Evolutionary conservation across 23 tunicate species (phyloP), one percentile per base, ranked within the genome.

Genomic region (Halocynthia aurantium): DNA sequence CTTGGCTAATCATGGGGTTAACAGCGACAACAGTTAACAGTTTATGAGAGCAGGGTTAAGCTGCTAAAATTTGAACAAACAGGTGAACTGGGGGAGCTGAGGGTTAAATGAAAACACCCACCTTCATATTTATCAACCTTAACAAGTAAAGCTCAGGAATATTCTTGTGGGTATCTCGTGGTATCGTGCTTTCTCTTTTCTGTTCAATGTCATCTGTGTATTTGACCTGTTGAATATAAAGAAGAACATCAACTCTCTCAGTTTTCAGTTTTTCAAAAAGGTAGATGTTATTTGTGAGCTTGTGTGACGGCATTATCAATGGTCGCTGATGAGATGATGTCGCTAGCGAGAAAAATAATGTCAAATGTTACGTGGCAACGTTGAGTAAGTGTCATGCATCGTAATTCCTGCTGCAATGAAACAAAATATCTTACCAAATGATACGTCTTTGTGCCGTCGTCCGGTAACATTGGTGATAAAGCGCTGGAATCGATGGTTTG

Each of bases 51-150:
- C 44, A 31, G 44, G 44, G 44, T 31, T 4, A 31, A 31, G 1
- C 44, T 31, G 44, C 44, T 4, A 4, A 31, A 31, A 31, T 31
- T 31, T 31, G 44, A 31, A 31, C 4, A 4, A 31, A 31, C 44
- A 31, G 44, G 44, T 31, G 44, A 31, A 1, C 44, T 31, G 44
- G 44, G 44, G 44, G 44, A 4, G 44, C 44, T 31, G 44, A 31
- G 44, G 44, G 44, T 1, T 31, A 31, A 31, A 31, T 31, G 44
- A 31, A 31, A 31, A 31, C 44, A 70, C 78, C 54, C 31, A 92
- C 98, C 92, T 92, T 92, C 98, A 92, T 92, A 62, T 82, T 92
- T 72, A 92, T 82, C 7, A 92, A 81, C 15, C 98, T 62, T 51
- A 92, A 80, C 19, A 92, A 57, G 57, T 92, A 92, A 52, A 92